phyloP scores from a whole-genome alignment of 2,797 vertebrate species.

The Bradypodion ventrale region DNA sequence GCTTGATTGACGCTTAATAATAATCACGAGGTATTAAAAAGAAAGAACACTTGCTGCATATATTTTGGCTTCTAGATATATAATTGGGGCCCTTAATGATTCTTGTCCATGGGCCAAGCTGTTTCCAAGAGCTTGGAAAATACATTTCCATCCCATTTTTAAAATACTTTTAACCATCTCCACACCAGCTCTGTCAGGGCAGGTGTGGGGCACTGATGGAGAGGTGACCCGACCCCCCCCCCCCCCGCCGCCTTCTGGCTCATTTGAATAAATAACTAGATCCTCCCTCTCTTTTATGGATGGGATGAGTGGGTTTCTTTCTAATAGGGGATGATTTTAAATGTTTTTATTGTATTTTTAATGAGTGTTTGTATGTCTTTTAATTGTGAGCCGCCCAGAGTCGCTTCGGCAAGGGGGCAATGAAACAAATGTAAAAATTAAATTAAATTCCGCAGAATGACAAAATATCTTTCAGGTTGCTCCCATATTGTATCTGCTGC shows the following conservation, averaged over 20 bases:
- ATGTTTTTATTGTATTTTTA: too few relatives aligned
- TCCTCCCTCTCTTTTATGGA: too few relatives aligned
- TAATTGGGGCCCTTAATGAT: neutral
- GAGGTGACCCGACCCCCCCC: too few relatives aligned
- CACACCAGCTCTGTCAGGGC: slow-evolving; percentile 54
- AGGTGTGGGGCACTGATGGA: too few relatives aligned
- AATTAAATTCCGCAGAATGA: slow-evolving; percentile 41
- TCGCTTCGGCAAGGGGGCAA: too few relatives aligned
- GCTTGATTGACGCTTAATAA: neutral
- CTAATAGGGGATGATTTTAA: too few relatives aligned
- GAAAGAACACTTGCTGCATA: neutral
- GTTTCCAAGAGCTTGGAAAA: neutral
- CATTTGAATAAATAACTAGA: too few relatives aligned
- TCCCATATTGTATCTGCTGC: neutral
- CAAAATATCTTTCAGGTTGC: neutral
- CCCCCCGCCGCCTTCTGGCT: too few relatives aligned
- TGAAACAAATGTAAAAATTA: too few relatives aligned
- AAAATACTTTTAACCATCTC: slow-evolving; percentile 17
- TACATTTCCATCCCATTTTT: slow-evolving; percentile 8
- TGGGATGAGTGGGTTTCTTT: too few relatives aligned
- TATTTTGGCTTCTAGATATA: neutral
- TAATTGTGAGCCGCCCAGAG: too few relatives aligned
- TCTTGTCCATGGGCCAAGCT: neutral
- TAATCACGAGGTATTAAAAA: neutral
- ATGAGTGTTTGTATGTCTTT: too few relatives aligned